A percentile compares a stretch with the other conserved stretches of the same genome.
Evolutionary conservation across 2,113 vertebrate genomes (phyloP).

Genomic region (Rhinopomastus cyanomelas): DNA sequence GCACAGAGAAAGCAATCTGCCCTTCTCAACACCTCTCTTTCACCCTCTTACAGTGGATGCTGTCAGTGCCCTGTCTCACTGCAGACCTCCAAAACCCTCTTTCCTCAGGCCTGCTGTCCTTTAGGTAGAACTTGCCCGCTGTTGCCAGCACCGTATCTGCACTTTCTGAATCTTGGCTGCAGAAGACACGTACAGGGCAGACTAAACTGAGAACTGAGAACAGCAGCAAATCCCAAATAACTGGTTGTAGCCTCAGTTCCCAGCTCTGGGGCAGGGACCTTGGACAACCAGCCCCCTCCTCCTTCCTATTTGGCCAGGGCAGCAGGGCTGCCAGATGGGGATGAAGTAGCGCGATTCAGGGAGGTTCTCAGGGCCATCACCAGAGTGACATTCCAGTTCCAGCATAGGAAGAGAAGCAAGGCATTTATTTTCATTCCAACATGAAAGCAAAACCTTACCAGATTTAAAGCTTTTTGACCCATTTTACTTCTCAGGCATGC

Average conservation of each 20-base stretch:
- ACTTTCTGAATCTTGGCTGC: not conserved
- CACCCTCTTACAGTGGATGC: not conserved
- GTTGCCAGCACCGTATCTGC: accelerated
- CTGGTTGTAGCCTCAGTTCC: not conserved
- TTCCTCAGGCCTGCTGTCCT: not conserved
- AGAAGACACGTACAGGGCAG: not conserved
- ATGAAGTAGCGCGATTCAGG: accelerated
- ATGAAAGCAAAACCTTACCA: not conserved
- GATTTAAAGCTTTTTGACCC: not conserved
- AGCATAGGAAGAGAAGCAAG: not conserved
- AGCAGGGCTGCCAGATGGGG: not conserved
- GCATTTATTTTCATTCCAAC: not conserved
- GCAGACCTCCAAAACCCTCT: not conserved
- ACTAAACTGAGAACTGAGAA: not conserved
- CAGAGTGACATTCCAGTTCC: not conserved
- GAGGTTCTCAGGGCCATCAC: not conserved
- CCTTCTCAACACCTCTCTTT: not conserved
- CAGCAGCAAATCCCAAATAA: not conserved
- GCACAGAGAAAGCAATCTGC: not conserved
- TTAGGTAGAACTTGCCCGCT: not conserved
- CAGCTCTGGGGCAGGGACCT: not conserved
- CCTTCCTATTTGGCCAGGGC: not conserved
- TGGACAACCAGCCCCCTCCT: not conserved
- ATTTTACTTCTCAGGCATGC: not conserved
- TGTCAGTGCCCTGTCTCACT: not conserved